Percentiles rank a stretch among this genome's conserved stretches.
Conservation (phyloP, 2,888 invertebrate genomes). For the Monoplex corrugatus region DNA sequence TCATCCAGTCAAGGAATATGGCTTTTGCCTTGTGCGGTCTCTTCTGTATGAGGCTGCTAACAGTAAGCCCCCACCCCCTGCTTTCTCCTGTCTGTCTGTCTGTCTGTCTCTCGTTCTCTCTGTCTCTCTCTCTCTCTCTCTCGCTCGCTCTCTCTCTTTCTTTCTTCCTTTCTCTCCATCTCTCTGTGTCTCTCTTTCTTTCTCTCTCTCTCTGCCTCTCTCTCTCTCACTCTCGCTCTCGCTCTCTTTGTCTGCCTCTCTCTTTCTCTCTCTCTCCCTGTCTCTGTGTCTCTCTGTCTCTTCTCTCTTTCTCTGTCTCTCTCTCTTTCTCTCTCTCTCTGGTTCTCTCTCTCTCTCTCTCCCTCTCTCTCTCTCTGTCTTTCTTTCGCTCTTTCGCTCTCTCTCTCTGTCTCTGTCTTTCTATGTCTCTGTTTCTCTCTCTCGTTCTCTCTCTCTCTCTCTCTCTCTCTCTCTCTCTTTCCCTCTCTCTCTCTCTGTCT, state of each 20-base stretch:
- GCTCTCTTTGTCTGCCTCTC: background rate
- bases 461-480: background rate
- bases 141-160: background rate
- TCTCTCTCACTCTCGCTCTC: background rate
- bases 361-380: background rate
- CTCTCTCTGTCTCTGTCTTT: background rate
- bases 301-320: background rate
- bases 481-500: background rate
- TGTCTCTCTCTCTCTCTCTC: background rate
- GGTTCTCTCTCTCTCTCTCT: background rate
- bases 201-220: background rate
- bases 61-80: too few species aligned
- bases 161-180: background rate
- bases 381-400: background rate
- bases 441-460: background rate
- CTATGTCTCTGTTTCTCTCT: background rate
- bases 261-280: background rate
- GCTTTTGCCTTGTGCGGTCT: too few species aligned
- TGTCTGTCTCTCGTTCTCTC: background rate
- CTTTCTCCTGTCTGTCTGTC: background rate
- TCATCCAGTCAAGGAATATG: too few species aligned
- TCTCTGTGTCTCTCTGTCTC: background rate
- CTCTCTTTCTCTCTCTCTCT: background rate
- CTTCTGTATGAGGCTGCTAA: too few species aligned
- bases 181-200: background rate